Evolutionary conservation across 2,888 invertebrate genomes (phyloP).

Genomic region (Nephrocerus scutellatus): DNA sequence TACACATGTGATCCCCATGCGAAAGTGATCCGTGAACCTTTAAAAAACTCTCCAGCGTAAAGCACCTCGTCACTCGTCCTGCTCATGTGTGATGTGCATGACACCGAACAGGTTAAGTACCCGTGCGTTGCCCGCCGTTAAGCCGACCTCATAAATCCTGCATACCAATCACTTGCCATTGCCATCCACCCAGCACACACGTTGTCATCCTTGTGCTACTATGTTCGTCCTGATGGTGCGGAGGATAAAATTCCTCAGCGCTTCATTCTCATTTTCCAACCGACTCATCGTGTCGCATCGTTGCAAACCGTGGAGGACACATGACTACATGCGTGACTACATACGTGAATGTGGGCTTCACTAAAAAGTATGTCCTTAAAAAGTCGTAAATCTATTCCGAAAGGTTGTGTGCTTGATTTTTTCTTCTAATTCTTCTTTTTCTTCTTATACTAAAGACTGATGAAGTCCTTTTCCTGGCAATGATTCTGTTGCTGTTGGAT

Average conservation of each 20-base stretch:
- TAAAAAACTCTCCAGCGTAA: too few relatives aligned
- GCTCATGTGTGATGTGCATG: too few relatives aligned
- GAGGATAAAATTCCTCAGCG: too few relatives aligned
- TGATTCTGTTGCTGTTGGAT: neutral
- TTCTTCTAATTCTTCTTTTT: constrained; percentile 10
- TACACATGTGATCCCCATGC: too few relatives aligned
- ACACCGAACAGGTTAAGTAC: constrained; percentile 12
- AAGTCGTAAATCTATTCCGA: constrained; percentile 23
- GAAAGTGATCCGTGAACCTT: too few relatives aligned
- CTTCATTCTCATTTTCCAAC: too few relatives aligned
- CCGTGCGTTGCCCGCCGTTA: too few relatives aligned
- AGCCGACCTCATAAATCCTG: constrained; percentile 16
- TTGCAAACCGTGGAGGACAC: constrained; percentile 11
- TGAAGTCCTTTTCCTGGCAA: too few relatives aligned
- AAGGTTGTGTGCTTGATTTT: constrained; percentile 8
- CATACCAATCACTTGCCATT: constrained; percentile 8
- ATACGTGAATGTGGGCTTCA: constrained; percentile 16
- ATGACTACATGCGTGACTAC: too few relatives aligned
- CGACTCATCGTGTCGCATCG: too few relatives aligned
- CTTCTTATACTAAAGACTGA: neutral
- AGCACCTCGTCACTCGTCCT: too few relatives aligned
- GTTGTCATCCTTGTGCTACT: constrained; percentile 1
- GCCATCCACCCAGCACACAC: constrained; percentile 7
- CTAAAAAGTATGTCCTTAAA: constrained; percentile 21
- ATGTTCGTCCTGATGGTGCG: too few relatives aligned